phyloP scores from a whole-genome alignment of 2,113 vertebrate genomes.

The Poeciliopsis retropinna region DNA sequence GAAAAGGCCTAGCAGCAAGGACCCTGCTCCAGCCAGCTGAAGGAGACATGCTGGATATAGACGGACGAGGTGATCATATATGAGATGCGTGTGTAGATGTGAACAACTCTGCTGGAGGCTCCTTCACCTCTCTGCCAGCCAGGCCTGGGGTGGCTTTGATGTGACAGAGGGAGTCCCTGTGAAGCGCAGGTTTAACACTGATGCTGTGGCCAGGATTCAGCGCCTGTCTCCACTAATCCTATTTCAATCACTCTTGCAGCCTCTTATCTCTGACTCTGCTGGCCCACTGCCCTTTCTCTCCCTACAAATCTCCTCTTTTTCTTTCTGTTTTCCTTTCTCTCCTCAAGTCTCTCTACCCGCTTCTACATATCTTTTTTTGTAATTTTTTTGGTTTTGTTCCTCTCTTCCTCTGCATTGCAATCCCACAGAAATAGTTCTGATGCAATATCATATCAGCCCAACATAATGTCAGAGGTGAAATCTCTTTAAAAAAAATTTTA shows the following conservation, averaged over 20 bases:
- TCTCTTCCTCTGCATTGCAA: constrained; percentile 45
- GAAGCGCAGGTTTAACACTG: constrained; percentile 73
- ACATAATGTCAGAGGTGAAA: constrained; percentile 61
- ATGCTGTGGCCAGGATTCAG: constrained; percentile 68
- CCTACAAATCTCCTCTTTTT: constrained; percentile 50
- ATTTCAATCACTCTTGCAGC: constrained; percentile 78
- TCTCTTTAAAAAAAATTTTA: constrained; percentile 26
- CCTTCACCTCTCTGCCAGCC: constrained; percentile 59
- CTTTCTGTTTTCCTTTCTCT: constrained; percentile 14
- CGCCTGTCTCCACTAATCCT: constrained; percentile 77
- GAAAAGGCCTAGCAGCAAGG: constrained; percentile 54
- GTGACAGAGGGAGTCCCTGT: constrained; percentile 73
- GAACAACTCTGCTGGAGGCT: constrained; percentile 54
- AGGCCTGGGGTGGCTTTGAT: constrained; percentile 72
- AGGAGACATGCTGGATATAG: constrained; percentile 54
- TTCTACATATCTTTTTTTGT: constrained; percentile 27
- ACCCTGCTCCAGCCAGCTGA: constrained; percentile 43
- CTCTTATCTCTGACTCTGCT: constrained; percentile 76
- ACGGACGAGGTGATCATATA: constrained; percentile 47
- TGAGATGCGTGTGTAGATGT: constrained; percentile 23
- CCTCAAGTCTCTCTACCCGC: constrained; percentile 25
- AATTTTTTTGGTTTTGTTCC: constrained; percentile 34
- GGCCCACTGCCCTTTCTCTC: constrained; percentile 56
- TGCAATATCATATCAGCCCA: constrained; percentile 61
- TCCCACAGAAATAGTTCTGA: constrained; percentile 66